phyloP scores from a whole-genome alignment of 2,113 vertebrate species.

The Tragelaphus imberbis region DNA sequence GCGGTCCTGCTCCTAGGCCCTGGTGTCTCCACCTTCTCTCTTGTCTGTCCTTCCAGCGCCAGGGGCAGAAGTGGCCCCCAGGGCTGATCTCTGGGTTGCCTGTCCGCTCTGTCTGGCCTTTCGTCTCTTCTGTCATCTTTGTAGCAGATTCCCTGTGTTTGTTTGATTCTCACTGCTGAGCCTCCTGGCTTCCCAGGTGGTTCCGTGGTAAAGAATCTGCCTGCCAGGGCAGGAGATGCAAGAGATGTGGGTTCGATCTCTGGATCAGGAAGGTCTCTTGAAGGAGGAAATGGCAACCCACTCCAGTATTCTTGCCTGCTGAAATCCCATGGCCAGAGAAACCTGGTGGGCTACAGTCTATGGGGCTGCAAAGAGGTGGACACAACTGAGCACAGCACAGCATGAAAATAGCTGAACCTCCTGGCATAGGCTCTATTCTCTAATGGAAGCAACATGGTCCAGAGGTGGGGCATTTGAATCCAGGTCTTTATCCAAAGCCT shows the following conservation, averaged over 20 bases:
- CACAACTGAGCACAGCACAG: not conserved
- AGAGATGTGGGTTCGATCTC: not conserved
- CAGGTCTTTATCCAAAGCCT: not conserved
- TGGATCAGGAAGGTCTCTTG: not conserved
- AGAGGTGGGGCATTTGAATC: not conserved
- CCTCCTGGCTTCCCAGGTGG: not conserved
- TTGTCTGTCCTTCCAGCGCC: not conserved
- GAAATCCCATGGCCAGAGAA: not conserved
- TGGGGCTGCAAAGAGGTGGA: not conserved
- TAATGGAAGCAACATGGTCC: rapidly evolving
- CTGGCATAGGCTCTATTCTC: not conserved
- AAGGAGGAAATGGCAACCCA: not conserved
- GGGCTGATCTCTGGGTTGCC: not conserved
- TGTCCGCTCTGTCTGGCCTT: not conserved
- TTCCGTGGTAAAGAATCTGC: not conserved
- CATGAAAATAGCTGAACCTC: not conserved
- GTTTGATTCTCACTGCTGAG: not conserved
- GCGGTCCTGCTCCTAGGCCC: no score
- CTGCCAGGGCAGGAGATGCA: not conserved
- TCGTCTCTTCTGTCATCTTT: rapidly evolving
- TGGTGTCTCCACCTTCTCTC: not conserved
- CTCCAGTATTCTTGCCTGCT: not conserved
- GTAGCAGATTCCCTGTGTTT: rapidly evolving
- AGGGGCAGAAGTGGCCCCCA: not conserved
- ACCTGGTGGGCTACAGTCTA: not conserved